phyloP scores from a whole-genome alignment of 2,797 vertebrate genomes.

The Pempheris klunzingeri region DNA sequence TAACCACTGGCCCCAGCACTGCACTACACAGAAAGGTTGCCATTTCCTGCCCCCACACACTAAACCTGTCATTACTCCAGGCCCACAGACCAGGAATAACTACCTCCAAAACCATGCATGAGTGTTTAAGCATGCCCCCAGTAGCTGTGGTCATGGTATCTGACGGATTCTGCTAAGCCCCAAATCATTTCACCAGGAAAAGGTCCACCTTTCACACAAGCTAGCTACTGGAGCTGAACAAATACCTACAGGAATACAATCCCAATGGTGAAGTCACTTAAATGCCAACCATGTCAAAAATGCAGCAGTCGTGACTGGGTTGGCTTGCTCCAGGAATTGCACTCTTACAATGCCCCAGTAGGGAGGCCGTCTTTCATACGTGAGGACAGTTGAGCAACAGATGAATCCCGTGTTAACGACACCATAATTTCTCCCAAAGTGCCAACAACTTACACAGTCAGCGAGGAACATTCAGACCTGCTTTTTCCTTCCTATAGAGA shows the following conservation, averaged over 20 bases:
- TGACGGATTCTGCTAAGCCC: conserved; percentile 46
- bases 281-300: conserved; percentile 68
- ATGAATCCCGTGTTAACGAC: conserved; percentile 61
- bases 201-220: conserved; percentile 34
- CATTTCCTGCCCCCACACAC: conserved; percentile 62
- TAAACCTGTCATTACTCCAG: conserved; percentile 67
- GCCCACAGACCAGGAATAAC: conserved; percentile 69
- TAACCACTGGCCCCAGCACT: conserved; percentile 39
- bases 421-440: conserved; percentile 38
- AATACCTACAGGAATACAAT: conserved; percentile 53
- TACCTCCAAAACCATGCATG: conserved; percentile 46
- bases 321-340: conserved; percentile 45
- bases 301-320: conserved; percentile 54
- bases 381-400: conserved; percentile 55
- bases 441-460: conserved; percentile 26
- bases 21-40: conserved; percentile 41
- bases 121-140: conserved; percentile 55
- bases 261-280: conserved; percentile 35
- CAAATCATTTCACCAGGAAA: conserved; percentile 48
- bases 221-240: conserved; percentile 37
- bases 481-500: not conserved
- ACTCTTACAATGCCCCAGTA: conserved; percentile 24
- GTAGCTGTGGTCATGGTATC: conserved; percentile 54
- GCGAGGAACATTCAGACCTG: conserved; percentile 10
- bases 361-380: conserved; percentile 41